A percentile compares a stretch with the other conserved stretches of the same genome.
Evolutionary conservation across 2,797 vertebrate species (phyloP).

Genomic region (Lemur catta): DNA sequence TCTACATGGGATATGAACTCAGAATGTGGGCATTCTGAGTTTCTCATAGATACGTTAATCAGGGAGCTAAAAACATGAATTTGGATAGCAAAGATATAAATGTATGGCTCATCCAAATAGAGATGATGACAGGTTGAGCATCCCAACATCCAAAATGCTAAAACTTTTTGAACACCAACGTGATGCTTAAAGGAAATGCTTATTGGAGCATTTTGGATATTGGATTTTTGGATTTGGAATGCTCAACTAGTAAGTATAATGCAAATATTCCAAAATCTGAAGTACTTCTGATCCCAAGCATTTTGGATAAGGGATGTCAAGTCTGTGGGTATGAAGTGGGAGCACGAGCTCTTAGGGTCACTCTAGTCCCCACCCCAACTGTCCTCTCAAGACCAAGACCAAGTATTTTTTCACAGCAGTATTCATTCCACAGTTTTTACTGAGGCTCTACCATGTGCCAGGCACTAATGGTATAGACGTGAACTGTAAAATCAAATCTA

Average conservation of each 20-base stretch:
- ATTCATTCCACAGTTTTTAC: neutral
- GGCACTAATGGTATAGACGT: neutral
- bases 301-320: neutral
- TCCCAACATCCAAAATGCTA: neutral
- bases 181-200: neutral
- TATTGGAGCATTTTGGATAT: neutral
- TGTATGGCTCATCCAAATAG: neutral
- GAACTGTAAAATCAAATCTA: neutral
- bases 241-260: neutral
- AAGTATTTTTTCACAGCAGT: neutral
- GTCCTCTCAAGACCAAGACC: neutral
- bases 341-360: neutral
- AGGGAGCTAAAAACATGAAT: neutral
- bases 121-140: neutral
- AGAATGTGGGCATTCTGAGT: neutral
- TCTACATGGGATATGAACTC: neutral
- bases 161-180: neutral
- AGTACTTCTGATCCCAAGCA: neutral
- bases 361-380: neutral
- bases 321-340: neutral
- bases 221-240: neutral
- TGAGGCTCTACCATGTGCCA: neutral
- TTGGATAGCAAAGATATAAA: neutral
- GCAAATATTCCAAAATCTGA: neutral
- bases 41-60: neutral